Percentiles rank a stretch among this genome's conserved stretches.
phyloP scores from a whole-genome alignment of 2,888 invertebrate genomes.

The Apotomis capreana region DNA sequence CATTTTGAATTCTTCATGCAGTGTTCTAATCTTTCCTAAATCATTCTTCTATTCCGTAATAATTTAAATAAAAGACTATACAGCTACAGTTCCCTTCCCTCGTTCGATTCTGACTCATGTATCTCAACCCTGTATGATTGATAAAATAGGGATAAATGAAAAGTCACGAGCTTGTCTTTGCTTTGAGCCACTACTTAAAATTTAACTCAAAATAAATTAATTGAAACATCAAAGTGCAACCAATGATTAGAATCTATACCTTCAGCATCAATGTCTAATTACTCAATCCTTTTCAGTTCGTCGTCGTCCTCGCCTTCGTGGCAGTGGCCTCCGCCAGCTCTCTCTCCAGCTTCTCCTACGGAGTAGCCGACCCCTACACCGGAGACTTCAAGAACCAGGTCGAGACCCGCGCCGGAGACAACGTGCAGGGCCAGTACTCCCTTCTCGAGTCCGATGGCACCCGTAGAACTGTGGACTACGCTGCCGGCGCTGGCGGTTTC shows the following conservation, averaged over 20 bases:
- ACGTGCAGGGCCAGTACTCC: constrained; percentile 82
- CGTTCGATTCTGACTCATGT: too few species aligned
- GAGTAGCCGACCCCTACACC: constrained; percentile 82
- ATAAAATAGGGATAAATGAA: too few species aligned
- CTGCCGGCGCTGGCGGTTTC: constrained; percentile 81
- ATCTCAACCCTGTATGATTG: too few species aligned
- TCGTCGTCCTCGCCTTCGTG: constrained; percentile 62
- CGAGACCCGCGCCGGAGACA: constrained; percentile 76
- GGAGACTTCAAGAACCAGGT: constrained; percentile 83
- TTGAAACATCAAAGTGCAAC: neutral
- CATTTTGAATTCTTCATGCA: too few species aligned
- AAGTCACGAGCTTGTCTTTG: too few species aligned
- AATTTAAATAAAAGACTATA: too few species aligned
- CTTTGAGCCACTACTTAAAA: neutral
- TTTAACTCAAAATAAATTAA: neutral
- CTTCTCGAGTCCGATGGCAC: constrained; percentile 81
- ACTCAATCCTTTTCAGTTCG: constrained; percentile 58
- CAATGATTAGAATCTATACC: constrained; percentile 10
- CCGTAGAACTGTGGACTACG: constrained; percentile 81
- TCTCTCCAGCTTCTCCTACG: constrained; percentile 78
- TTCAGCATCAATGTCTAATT: constrained; percentile 14
- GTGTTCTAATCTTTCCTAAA: too few species aligned
- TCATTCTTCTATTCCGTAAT: too few species aligned
- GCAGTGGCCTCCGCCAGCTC: constrained; percentile 59
- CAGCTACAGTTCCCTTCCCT: too few species aligned